These are phyloP conservation scores for Pseudomyrmex concolor DNA, from an alignment of 1,140 invertebrate genomes.

Conservation along the genomic window DNA sequence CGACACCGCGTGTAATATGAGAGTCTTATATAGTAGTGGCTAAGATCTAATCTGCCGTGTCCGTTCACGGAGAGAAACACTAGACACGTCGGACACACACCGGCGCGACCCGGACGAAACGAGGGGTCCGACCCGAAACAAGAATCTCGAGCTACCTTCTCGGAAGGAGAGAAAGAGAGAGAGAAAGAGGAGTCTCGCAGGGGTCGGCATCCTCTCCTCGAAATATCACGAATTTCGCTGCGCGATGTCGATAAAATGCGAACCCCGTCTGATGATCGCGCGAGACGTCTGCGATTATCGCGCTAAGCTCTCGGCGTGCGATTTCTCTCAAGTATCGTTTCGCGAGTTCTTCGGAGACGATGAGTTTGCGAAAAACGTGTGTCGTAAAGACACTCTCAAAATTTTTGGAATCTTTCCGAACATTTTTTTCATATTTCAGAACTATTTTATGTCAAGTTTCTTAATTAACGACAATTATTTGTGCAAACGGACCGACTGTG, in stretches of 20 bases:
- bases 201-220: conserved; percentile 66
- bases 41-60: conserved; percentile 83
- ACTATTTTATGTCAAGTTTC: neutral
- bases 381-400: neutral
- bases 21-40: conserved; percentile 82
- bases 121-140: conserved; percentile 67
- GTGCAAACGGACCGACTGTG: neutral
- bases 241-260: conserved; percentile 23
- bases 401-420: neutral
- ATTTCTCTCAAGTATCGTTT: neutral
- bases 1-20: conserved; percentile 81
- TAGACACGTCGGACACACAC: conserved; percentile 77
- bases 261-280: neutral
- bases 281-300: neutral
- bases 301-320: neutral
- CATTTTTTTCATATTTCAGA: conserved; percentile 1
- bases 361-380: conserved; percentile 14
- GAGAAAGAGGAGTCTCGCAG: conserved; percentile 57
- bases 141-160: conserved; percentile 75
- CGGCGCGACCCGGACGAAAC: conserved; percentile 62
- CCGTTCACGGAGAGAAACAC: conserved; percentile 81
- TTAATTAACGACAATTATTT: conserved; percentile 10
- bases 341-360: neutral
- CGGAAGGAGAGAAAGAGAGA: conserved; percentile 40
- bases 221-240: conserved; percentile 68